Evolutionary conservation across 2,113 vertebrate genomes (phyloP).

Genomic region (Mobula hypostoma): DNA sequence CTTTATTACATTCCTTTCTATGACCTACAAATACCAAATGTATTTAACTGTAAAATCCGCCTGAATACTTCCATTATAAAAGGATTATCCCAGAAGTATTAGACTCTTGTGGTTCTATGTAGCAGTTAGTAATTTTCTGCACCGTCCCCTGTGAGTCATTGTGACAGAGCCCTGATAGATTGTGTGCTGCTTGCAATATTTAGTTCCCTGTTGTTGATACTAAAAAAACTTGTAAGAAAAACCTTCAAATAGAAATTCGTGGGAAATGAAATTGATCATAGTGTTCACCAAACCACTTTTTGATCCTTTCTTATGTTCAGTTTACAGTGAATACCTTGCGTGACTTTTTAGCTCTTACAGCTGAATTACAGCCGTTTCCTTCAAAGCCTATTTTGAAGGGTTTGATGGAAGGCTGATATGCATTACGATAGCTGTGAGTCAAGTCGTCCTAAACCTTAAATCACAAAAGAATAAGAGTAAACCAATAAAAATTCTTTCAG

Average conservation of each 20-base stretch:
- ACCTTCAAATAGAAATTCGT: background rate
- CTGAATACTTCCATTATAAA: constrained; percentile 36
- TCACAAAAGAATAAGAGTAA: background rate
- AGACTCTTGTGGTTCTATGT: constrained; percentile 1
- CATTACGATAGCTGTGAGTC: background rate
- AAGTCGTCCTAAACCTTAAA: background rate
- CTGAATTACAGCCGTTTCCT: background rate
- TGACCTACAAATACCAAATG: constrained; percentile 8
- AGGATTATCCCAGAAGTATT: constrained; percentile 34
- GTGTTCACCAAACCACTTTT: background rate
- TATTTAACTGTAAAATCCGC: constrained; percentile 16
- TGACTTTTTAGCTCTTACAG: background rate
- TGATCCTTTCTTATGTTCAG: background rate
- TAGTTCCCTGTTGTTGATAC: background rate
- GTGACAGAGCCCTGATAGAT: constrained; percentile 16
- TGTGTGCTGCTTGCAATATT: background rate
- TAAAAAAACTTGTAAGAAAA: constrained; percentile 3
- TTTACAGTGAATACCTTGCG: background rate
- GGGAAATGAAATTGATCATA: background rate
- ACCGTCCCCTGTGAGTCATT: background rate
- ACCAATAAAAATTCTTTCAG: background rate
- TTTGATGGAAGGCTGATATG: background rate
- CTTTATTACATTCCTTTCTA: constrained; percentile 35
- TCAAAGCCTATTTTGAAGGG: background rate
- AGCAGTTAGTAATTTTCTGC: constrained; percentile 29